Evolutionary conservation across 2,113 vertebrate genomes (phyloP).

Genomic region (Diadophis punctatus): DNA sequence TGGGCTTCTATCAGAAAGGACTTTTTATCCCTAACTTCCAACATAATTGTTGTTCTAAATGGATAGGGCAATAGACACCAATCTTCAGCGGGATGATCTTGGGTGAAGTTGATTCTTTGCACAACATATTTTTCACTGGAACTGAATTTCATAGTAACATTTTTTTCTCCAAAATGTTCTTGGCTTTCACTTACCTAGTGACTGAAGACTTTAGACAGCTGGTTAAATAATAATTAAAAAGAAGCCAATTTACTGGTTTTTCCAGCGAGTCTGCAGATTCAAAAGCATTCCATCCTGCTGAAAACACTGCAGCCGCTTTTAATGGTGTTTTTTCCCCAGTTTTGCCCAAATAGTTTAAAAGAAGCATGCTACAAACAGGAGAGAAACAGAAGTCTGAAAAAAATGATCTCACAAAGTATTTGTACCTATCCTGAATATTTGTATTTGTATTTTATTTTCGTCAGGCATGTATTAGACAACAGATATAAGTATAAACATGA

Average conservation of each 20-base stretch:
- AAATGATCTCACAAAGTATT: conserved; percentile 17
- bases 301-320: conserved; percentile 91
- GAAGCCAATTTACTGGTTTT: conserved; percentile 93
- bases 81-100: not conserved
- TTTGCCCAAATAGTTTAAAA: conserved; percentile 93
- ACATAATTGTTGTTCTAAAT: not conserved
- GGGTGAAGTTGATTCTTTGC: not conserved
- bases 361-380: conserved; percentile 85
- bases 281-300: conserved; percentile 96
- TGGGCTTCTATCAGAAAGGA: not conserved
- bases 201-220: conserved; percentile 94
- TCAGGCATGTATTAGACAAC: no score
- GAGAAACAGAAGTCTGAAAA: conserved; percentile 39
- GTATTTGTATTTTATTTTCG: no score
- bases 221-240: conserved; percentile 99
- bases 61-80: not conserved
- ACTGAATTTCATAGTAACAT: conserved; percentile 28
- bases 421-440: not conserved
- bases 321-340: conserved; percentile 86
- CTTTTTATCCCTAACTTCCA: not conserved
- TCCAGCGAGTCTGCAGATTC: conserved; percentile 91
- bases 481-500: no score
- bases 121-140: not conserved
- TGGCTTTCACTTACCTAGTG: conserved; percentile 81
- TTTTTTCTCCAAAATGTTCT: conserved; percentile 25